Base-by-base conservation (phyloP, 1,140 invertebrate species). In the Amphibalanus amphitrite region DNA sequence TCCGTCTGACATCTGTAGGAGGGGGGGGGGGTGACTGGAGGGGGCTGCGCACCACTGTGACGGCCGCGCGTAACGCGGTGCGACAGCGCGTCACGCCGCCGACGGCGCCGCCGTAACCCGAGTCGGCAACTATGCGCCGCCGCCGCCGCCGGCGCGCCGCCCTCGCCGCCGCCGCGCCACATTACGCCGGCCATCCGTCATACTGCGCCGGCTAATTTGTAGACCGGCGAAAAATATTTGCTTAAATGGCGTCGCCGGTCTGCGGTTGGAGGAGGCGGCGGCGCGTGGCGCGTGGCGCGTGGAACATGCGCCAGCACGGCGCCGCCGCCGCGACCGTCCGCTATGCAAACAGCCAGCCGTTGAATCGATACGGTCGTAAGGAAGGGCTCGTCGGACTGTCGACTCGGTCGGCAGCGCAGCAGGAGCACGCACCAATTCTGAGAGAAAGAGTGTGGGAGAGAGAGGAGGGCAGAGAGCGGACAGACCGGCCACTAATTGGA, bases 111-210 rank as follows among this genome's bases (percentile, higher is more conserved):
- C 47, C 47, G 47, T 59, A 59, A 59, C 47, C 10, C 47, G 47
- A 59, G 47, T 20, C 47, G 47, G 13, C 47, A 59, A 23, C 47
- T 59, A 59, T 69, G 69, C 71, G 69, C 64, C 33, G 67, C 30
- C 74, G 71, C 67, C 67, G 64, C 28, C n/a, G 71, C 67, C 29
- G 72, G 74, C 71, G 26, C 29, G 26, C 38, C 64, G 72, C 72
- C 59, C 33, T 78, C 78, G 72, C 40, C 73, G 17, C 77, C 78
- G 17, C 77, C 78, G 69, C 84, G 90, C 47, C 47, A 23, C 10
- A 59, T 59, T 59, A 59, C 47, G 47, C 10, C 47, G 13, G 6
- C 47, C 47, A 59, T 59, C 47, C 47, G 47, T 59, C 47, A 59
- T 59, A 59, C 33, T 15, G 47, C 47, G 17, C 47, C 47, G 47